Evolutionary conservation across 1,140 invertebrate species (phyloP).

Genomic region (Muscidifurax raptorellus): DNA sequence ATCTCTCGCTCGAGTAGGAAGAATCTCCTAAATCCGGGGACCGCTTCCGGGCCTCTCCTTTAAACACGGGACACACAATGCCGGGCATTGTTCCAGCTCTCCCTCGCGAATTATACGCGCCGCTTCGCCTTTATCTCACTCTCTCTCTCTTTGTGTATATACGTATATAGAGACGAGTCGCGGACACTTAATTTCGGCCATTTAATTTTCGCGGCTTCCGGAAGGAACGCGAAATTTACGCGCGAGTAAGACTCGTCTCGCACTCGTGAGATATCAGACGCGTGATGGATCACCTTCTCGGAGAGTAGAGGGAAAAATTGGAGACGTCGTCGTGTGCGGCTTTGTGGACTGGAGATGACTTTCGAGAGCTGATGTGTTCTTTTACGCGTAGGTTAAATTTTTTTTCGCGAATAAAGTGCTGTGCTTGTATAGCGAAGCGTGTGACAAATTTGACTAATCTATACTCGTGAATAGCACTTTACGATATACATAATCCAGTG

Average conservation of each 20-base stretch:
- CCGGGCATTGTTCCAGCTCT: neutral
- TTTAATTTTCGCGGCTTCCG: conserved; percentile 26
- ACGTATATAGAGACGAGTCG: neutral
- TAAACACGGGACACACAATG: conserved; percentile 27
- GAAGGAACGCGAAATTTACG: conserved; percentile 26
- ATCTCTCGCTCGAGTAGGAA: neutral
- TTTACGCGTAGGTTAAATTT: no score
- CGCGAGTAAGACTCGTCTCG: neutral
- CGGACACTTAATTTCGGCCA: conserved; percentile 31
- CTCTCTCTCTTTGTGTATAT: neutral
- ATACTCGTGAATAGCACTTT: neutral
- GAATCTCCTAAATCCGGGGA: conserved; percentile 27
- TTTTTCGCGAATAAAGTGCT: no score
- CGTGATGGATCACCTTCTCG: neutral
- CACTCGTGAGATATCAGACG: neutral
- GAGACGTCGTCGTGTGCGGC: neutral
- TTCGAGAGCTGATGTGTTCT: no score
- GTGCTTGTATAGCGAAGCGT: no score
- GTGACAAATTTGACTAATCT: neutral
- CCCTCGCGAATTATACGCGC: conserved; percentile 5
- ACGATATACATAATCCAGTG: no score
- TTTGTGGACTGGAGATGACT: no score
- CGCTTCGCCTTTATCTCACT: neutral
- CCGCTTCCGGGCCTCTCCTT: conserved; percentile 9
- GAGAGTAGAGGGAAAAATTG: neutral